Percentiles rank a stretch among this genome's conserved stretches.
Evolutionary conservation across 2,888 invertebrate genomes (phyloP).

Genomic region (Philereme transversata): DNA sequence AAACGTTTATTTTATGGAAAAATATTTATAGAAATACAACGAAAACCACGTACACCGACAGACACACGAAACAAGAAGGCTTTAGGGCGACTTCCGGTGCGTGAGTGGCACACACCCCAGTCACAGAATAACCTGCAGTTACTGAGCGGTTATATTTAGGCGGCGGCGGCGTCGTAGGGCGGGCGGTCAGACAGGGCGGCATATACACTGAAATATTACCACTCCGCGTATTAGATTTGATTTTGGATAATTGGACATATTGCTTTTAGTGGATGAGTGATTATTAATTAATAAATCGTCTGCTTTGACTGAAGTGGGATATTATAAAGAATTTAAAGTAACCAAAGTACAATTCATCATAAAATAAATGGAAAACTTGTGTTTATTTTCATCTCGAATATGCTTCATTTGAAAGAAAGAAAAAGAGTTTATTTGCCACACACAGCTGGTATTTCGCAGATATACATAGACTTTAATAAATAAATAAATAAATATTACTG

Average conservation of each 20-base stretch:
- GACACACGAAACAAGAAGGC: constrained; percentile 53
- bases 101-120: constrained; percentile 48
- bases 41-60: constrained; percentile 29
- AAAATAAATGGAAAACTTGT: too few species aligned
- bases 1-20: not conserved
- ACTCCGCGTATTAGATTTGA: constrained; percentile 51
- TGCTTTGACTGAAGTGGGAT: constrained; percentile 8
- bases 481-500: too few species aligned
- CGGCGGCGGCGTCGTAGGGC: constrained; percentile 36
- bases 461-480: too few species aligned
- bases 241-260: constrained; percentile 41
- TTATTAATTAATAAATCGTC: constrained; percentile 31
- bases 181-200: constrained; percentile 39
- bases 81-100: constrained; percentile 60
- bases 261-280: constrained; percentile 37
- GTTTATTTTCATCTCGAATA: too few species aligned
- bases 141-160: constrained; percentile 44
- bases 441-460: too few species aligned
- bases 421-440: too few species aligned
- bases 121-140: constrained; percentile 16
- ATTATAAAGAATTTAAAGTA: constrained; percentile 10
- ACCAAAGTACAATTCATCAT: not conserved
- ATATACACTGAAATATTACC: constrained; percentile 46
- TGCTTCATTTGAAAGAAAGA: too few species aligned
- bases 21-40: constrained; percentile 21